Conservation (phyloP, 1,140 invertebrate species). For the Spodoptera litura region DNA sequence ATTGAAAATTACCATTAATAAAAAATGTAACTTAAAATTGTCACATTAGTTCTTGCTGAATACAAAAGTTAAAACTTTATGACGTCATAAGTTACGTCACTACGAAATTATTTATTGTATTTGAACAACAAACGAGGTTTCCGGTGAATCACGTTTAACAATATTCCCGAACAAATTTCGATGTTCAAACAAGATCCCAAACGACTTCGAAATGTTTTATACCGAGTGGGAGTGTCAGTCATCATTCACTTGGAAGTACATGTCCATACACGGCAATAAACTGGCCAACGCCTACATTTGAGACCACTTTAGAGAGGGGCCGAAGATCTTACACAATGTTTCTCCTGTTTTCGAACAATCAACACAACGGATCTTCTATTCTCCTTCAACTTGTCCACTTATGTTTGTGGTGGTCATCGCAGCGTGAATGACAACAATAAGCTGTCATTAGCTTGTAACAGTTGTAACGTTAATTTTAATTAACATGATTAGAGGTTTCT, state of each 20-base stretch:
- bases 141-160: slow-evolving; percentile 27
- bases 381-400: slow-evolving; percentile 25
- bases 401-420: slow-evolving; percentile 53
- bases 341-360: slow-evolving; percentile 44
- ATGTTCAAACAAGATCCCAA: slow-evolving; percentile 46
- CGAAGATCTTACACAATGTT: slow-evolving; percentile 36
- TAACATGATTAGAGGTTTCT: slow-evolving; percentile 75
- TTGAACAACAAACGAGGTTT: slow-evolving; percentile 17
- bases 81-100: background rate
- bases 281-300: slow-evolving; percentile 48
- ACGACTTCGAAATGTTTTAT: slow-evolving; percentile 47
- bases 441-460: slow-evolving; percentile 62
- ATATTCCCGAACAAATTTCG: slow-evolving; percentile 37
- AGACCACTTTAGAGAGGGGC: slow-evolving; percentile 33
- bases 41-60: too few relatives aligned
- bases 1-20: too few relatives aligned
- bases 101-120: slow-evolving; percentile 6
- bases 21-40: too few relatives aligned
- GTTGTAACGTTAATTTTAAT: slow-evolving; percentile 65
- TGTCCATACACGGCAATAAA: slow-evolving; percentile 46
- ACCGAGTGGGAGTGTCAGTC: slow-evolving; percentile 54
- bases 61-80: too few relatives aligned
- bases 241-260: slow-evolving; percentile 52
- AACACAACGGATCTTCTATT: slow-evolving; percentile 27
- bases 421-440: slow-evolving; percentile 64